Conservation (phyloP, 2,797 vertebrate genomes). For the Eidolon dupreanum region DNA sequence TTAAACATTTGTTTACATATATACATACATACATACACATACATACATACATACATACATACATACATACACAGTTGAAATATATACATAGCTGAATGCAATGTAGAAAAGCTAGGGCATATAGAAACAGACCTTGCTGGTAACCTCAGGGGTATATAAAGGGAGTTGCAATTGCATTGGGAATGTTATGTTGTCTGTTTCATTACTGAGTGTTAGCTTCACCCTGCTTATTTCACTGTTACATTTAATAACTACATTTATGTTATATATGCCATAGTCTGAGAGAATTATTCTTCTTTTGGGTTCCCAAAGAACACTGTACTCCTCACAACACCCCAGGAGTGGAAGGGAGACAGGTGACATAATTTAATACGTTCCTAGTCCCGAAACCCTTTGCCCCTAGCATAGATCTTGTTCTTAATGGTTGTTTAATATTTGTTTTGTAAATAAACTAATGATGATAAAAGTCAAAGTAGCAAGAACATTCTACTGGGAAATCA, state of each 20-base stretch:
- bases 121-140: not conserved
- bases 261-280: not conserved
- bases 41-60: not conserved
- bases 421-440: not conserved
- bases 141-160: not conserved
- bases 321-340: not conserved
- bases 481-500: not conserved
- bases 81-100: not conserved
- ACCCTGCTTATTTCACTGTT: not conserved
- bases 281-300: not conserved
- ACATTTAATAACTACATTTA: not conserved
- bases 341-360: accelerated
- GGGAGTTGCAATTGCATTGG: not conserved
- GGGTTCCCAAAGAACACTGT: not conserved
- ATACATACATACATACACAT: too few relatives aligned
- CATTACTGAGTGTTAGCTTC: not conserved
- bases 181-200: not conserved
- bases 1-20: not conserved
- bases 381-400: not conserved
- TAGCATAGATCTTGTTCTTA: not conserved
- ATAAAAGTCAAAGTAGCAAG: not conserved
- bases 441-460: not conserved
- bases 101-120: not conserved
- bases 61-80: not conserved
- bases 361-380: not conserved